These are phyloP conservation scores for Camponotus fellah DNA, from an alignment of 2,888 invertebrate species.

Conservation along the genomic window DNA sequence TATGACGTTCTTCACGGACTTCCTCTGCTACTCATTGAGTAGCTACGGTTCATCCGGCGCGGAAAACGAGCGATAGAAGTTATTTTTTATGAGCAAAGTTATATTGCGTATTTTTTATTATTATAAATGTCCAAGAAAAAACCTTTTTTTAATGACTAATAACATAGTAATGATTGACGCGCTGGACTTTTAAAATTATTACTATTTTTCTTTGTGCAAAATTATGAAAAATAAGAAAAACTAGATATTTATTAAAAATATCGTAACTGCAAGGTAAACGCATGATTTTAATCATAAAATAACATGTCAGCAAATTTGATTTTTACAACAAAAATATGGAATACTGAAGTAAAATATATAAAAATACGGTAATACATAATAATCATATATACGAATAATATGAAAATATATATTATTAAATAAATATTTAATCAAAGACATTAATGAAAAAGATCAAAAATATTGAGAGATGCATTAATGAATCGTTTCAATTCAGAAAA, in stretches of 20 bases:
- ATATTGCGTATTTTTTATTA: background rate
- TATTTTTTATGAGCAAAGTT: background rate
- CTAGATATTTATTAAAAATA: background rate
- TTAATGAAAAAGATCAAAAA: background rate
- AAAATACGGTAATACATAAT: constrained; percentile 17
- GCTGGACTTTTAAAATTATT: no score
- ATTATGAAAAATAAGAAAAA: background rate
- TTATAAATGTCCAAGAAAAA: background rate
- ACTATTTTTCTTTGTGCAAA: no score
- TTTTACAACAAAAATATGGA: background rate
- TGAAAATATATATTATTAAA: constrained; percentile 36
- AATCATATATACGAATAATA: background rate
- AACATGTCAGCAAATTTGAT: background rate
- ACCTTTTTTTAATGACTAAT: background rate
- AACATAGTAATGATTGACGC: no score
- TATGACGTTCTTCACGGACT: constrained; percentile 21
- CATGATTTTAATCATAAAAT: background rate
- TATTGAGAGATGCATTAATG: constrained; percentile 10
- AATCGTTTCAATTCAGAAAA: background rate
- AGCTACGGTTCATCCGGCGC: background rate
- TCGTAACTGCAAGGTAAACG: background rate
- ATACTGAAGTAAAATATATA: background rate
- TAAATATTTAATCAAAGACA: constrained; percentile 25
- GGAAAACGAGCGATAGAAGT: constrained; percentile 8
- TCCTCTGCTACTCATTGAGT: background rate